Evolutionary conservation across 2,113 vertebrate species (phyloP).

Genomic region (Nibea coibor): DNA sequence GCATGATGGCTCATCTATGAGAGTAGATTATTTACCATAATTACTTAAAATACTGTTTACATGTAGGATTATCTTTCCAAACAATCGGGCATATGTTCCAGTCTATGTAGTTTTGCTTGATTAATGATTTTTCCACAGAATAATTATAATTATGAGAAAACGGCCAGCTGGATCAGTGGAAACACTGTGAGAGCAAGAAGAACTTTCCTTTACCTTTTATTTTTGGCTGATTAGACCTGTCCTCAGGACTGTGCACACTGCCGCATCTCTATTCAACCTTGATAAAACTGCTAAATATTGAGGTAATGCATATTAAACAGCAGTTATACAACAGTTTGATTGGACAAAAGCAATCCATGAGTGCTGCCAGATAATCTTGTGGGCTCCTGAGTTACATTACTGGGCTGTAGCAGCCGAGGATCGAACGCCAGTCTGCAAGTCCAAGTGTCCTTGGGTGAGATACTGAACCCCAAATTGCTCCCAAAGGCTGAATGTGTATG

Average conservation of each 20-base stretch:
- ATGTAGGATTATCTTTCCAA: slow-evolving; percentile 20
- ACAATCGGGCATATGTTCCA: slow-evolving; percentile 9
- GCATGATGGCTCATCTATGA: slow-evolving; percentile 18
- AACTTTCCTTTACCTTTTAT: background rate
- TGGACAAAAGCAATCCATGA: too few relatives aligned
- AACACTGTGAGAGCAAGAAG: background rate
- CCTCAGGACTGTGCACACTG: background rate
- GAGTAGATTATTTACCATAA: slow-evolving; percentile 28
- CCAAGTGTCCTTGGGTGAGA: too few relatives aligned
- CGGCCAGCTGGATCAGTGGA: background rate
- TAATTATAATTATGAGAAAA: slow-evolving; percentile 7
- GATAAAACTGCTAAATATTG: background rate
- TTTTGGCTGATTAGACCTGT: background rate
- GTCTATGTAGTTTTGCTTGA: slow-evolving; percentile 7
- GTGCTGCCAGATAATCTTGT: too few relatives aligned
- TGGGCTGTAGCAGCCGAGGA: too few relatives aligned
- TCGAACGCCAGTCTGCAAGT: too few relatives aligned
- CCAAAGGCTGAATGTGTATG: too few relatives aligned
- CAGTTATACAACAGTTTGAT: too few relatives aligned
- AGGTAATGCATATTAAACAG: background rate
- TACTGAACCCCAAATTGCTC: too few relatives aligned
- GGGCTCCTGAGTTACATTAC: too few relatives aligned
- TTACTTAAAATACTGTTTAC: slow-evolving; percentile 38
- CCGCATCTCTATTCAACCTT: background rate
- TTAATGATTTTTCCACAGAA: slow-evolving; percentile 45